Evolutionary conservation across 2,888 invertebrate genomes (phyloP).

Genomic region (Aphodius granarius): DNA sequence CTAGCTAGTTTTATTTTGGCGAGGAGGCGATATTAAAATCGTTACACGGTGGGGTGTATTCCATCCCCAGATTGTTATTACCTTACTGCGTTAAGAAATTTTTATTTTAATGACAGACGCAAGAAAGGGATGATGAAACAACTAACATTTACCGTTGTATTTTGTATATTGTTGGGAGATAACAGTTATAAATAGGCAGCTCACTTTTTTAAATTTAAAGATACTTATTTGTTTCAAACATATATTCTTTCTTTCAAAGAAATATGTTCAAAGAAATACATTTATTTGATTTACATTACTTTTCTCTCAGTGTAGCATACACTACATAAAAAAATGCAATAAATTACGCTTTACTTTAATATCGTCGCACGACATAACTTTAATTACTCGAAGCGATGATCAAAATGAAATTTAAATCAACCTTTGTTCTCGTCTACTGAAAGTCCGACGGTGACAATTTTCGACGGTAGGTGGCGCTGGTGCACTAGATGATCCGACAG

Average conservation of each 20-base stretch:
- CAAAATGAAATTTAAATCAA: slow-evolving; percentile 1
- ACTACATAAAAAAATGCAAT: neutral
- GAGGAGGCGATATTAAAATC: slow-evolving; percentile 8
- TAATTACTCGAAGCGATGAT: slow-evolving; percentile 1
- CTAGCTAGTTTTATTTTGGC: slow-evolving; percentile 2
- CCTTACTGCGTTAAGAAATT: too few species aligned
- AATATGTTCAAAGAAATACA: too few species aligned
- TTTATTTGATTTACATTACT: too few species aligned
- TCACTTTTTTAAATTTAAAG: too few species aligned
- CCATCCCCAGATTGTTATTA: neutral
- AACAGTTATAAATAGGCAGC: too few species aligned
- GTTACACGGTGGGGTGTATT: neutral
- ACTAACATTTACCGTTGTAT: too few species aligned
- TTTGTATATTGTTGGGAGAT: too few species aligned
- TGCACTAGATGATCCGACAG: neutral
- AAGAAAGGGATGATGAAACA: too few species aligned
- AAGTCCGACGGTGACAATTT: neutral
- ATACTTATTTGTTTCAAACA: too few species aligned
- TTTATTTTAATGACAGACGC: too few species aligned
- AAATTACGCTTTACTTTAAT: neutral
- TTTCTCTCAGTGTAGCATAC: too few species aligned
- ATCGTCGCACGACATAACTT: neutral
- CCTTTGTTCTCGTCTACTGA: slow-evolving; percentile 2
- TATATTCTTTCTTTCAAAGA: too few species aligned
- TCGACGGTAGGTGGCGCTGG: neutral